Evolutionary conservation across 2,113 vertebrate genomes (phyloP), one percentile per base, ranked within the genome.

Genomic region (Xiphorhynchus elegans): DNA sequence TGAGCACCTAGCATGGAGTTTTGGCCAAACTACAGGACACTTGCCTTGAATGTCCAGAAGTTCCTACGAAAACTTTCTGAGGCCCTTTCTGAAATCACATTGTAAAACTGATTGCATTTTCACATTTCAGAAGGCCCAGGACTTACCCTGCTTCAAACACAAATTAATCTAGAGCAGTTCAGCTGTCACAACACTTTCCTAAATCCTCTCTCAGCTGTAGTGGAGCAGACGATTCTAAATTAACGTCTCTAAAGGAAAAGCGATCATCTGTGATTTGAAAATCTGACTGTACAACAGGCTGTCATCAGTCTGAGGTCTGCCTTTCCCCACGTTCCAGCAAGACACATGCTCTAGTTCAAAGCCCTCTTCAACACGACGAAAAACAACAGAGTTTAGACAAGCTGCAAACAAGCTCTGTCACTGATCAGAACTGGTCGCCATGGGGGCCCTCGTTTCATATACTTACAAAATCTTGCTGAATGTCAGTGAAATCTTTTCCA

Each of bases 381-480:
- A 66, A 87, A 10, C 56, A 39, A 11, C 37, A 49, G 3, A 39
- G 33, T 47, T 47, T 2, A 75, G 68, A 82, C 80, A 84, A 90
- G 44, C 29, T 78, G 76, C 47, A 81, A 84, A 40, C 20, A 83
- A 78, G 50, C 26, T 74, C 80, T 47, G 52, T 21, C 60, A 52
- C 63, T 10, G 25, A 35, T 26, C 14, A 63, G 52, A 86, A n/a
- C 40, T 2, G 2, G 58, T 28, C 19, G 4, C 66, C 58, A 64
- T 0, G 8, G 10, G 9, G 42, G 46, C 7, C 66, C 33, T 56
- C 7, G 1, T 24, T 88, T 73, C 12, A 25, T 10, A 56, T 81
- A 99, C 99, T 99, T 96, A 99, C 99, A 96, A 99, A 99, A 96
- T 99, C 99, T 94, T 99, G 99, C 88, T 99, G 99, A 95, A 99